Evolutionary conservation across 2,113 vertebrate species (phyloP).

Genomic region (Stigmatopora argus): DNA sequence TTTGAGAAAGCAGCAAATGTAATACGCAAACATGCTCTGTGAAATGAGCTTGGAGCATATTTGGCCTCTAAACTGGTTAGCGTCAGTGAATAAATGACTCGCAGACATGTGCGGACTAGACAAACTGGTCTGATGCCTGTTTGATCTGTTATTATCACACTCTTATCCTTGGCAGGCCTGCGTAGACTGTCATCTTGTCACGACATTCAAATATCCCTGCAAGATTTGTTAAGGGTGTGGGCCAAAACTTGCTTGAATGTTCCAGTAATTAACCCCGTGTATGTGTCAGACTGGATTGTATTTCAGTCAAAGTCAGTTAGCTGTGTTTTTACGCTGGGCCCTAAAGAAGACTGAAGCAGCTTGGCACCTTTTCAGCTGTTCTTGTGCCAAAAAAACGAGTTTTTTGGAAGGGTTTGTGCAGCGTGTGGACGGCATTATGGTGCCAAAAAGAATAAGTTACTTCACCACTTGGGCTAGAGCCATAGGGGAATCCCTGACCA

Average conservation of each 20-base stretch:
- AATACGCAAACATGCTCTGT: constrained; percentile 37
- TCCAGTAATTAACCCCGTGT: constrained; percentile 21
- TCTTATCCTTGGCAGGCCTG: constrained; percentile 21
- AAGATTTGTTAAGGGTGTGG: constrained; percentile 27
- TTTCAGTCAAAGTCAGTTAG: constrained; percentile 4
- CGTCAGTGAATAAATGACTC: constrained; percentile 37
- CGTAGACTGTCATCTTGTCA: constrained; percentile 22
- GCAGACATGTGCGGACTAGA: constrained; percentile 40
- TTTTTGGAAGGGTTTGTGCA: constrained; percentile 39
- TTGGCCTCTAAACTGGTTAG: constrained; percentile 40
- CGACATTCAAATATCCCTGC: constrained; percentile 13
- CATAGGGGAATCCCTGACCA: constrained; percentile 58
- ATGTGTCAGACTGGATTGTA: constrained; percentile 15
- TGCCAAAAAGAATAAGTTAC: constrained; percentile 59
- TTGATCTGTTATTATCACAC: constrained; percentile 33
- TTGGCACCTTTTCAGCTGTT: constrained; percentile 68
- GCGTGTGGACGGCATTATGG: constrained; percentile 43
- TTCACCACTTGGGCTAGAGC: constrained; percentile 52
- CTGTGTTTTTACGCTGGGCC: constrained; percentile 22
- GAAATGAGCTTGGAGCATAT: constrained; percentile 25
- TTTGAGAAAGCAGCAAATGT: constrained; percentile 36
- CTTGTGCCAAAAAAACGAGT: constrained; percentile 61
- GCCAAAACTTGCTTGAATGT: constrained; percentile 14
- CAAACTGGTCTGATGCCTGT: constrained; percentile 27
- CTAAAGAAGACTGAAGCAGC: constrained; percentile 23